phyloP scores from a whole-genome alignment of 2,888 invertebrate genomes.

The Pheosia tremula region DNA sequence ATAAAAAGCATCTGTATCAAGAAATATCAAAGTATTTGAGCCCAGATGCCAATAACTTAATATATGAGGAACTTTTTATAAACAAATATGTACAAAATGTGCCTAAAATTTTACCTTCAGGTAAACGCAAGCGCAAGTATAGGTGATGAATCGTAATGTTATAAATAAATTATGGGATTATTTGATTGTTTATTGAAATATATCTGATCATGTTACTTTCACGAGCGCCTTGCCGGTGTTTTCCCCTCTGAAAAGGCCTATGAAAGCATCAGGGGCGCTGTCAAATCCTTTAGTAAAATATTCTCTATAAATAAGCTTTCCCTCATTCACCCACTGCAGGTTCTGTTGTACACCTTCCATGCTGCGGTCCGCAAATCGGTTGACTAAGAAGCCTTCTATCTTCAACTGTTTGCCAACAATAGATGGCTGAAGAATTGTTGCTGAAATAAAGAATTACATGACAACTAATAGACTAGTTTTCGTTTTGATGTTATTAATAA shows the following conservation, averaged over 20 bases:
- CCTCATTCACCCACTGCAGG: slow-evolving; percentile 85
- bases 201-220: slow-evolving; percentile 64
- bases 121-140: slow-evolving; percentile 48
- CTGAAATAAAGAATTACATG: slow-evolving; percentile 45
- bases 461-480: background rate
- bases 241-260: slow-evolving; percentile 84
- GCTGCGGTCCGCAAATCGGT: slow-evolving; percentile 81
- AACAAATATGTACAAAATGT: slow-evolving; percentile 49
- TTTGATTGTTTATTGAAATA: slow-evolving; percentile 12
- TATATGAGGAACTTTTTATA: slow-evolving; percentile 76
- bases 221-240: slow-evolving; percentile 88
- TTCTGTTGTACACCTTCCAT: slow-evolving; percentile 86
- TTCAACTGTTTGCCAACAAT: slow-evolving; percentile 84
- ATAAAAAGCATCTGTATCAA: slow-evolving; percentile 64
- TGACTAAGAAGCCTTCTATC: slow-evolving; percentile 86
- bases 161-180: slow-evolving; percentile 16
- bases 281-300: slow-evolving; percentile 87
- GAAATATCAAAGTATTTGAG: slow-evolving; percentile 73
- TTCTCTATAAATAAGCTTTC: slow-evolving; percentile 87
- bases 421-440: slow-evolving; percentile 74
- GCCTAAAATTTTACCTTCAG: slow-evolving; percentile 20
- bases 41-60: slow-evolving; percentile 57
- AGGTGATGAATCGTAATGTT: slow-evolving; percentile 37
- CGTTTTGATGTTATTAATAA: background rate
- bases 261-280: slow-evolving; percentile 86